A percentile compares a stretch with the other conserved stretches of the same genome.
These are phyloP conservation scores for Zosterops pallidus DNA, from an alignment of 2,113 vertebrate species.

Conservation along the genomic window DNA sequence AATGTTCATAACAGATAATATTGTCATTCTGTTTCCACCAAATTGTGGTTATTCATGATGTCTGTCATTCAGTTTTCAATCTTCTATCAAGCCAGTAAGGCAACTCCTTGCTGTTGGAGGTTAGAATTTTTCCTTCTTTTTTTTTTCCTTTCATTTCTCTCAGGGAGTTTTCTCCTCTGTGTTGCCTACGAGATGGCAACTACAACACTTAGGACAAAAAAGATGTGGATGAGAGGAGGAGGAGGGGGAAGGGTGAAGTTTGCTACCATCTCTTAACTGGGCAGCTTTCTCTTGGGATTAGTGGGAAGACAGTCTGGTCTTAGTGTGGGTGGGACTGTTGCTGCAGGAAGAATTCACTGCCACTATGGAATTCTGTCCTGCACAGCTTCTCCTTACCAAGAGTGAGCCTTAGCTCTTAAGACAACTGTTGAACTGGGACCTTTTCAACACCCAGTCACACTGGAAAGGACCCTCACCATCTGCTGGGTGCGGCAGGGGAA, in stretches of 20 bases:
- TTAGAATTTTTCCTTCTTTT: neutral
- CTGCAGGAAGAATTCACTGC: neutral
- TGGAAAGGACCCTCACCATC: neutral
- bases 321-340: neutral
- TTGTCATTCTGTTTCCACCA: neutral
- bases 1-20: neutral
- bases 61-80: neutral
- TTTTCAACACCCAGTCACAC: neutral
- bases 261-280: neutral
- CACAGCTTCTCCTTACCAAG: neutral
- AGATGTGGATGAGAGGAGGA: neutral
- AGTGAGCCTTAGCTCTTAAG: neutral
- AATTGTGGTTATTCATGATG: neutral
- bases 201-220: neutral
- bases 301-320: neutral
- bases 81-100: neutral
- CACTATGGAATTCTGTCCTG: fast-evolving
- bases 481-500: neutral
- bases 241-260: neutral
- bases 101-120: neutral
- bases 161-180: neutral
- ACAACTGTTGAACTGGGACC: neutral
- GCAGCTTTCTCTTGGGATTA: neutral
- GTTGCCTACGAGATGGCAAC: neutral
- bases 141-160: neutral